A percentile compares a stretch with the other conserved stretches of the same genome.
Conservation (phyloP, 2,888 invertebrate genomes). For the Tachina grossa region DNA sequence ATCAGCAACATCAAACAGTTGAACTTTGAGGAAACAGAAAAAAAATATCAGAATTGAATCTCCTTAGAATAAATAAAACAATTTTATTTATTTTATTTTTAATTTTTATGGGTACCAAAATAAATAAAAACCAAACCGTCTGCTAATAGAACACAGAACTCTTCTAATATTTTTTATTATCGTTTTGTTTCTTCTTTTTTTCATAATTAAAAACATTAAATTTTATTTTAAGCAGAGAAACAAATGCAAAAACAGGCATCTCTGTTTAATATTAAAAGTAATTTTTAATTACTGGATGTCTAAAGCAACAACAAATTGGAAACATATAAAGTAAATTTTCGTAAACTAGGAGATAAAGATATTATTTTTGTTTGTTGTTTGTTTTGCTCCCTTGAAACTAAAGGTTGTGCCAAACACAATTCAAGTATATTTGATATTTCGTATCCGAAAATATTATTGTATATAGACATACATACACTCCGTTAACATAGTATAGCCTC, state of each 20-base stretch:
- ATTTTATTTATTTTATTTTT: neutral
- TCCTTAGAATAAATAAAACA: neutral
- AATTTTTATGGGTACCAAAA: constrained; percentile 1
- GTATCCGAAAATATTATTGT: no score
- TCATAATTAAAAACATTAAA: constrained; percentile 59
- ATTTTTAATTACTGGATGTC: constrained; percentile 45
- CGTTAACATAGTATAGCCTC: no score
- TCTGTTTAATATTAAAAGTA: constrained; percentile 67
- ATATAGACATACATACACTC: no score
- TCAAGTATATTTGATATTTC: neutral
- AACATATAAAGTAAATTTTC: neutral
- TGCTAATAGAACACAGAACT: constrained; percentile 28
- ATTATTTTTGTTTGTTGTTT: constrained; percentile 11
- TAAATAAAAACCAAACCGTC: constrained; percentile 9
- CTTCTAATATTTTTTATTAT: constrained; percentile 9
- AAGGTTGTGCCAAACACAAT: neutral
- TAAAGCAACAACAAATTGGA: neutral
- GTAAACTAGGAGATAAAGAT: constrained; percentile 45
- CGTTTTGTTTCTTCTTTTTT: constrained; percentile 4
- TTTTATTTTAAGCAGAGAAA: constrained; percentile 60
- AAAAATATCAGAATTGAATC: constrained; percentile 2
- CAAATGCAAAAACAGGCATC: constrained; percentile 13
- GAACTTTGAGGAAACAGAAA: constrained; percentile 1
- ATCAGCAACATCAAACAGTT: constrained; percentile 51
- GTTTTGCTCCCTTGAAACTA: neutral